These are phyloP conservation scores for Amblyopsis hoosieri DNA, from an alignment of 2,797 vertebrate species.

Conservation along the genomic window DNA sequence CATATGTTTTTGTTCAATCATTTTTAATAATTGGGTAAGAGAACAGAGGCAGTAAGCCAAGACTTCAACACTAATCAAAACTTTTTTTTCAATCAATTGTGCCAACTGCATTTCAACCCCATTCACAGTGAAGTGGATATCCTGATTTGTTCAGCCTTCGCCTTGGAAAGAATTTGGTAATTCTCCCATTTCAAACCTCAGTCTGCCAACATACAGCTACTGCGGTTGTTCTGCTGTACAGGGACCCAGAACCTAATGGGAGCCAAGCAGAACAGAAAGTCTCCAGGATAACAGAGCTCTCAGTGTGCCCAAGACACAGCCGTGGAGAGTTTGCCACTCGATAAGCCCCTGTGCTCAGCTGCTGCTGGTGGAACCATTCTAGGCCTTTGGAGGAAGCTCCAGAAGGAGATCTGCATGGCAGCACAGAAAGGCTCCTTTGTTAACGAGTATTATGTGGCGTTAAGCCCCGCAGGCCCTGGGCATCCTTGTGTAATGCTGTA, in stretches of 20 bases:
- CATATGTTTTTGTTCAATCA: not conserved
- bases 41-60: not conserved
- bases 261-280: constrained; percentile 63
- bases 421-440: constrained; percentile 71
- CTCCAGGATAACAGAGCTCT: constrained; percentile 72
- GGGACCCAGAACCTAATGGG: constrained; percentile 68
- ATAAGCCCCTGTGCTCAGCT: constrained; percentile 56
- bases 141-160: constrained; percentile 4
- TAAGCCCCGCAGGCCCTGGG: constrained; percentile 46
- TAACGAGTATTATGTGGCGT: constrained; percentile 56
- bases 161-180: constrained; percentile 33
- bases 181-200: constrained; percentile 56
- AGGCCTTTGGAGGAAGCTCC: constrained; percentile 55
- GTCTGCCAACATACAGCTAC: constrained; percentile 61
- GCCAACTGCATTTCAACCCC: not conserved
- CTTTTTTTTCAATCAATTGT: constrained; percentile 1
- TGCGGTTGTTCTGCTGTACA: constrained; percentile 72
- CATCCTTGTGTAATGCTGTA: constrained; percentile 42
- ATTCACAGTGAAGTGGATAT: constrained; percentile 12
- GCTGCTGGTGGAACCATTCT: constrained; percentile 52
- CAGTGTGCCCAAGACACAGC: constrained; percentile 73
- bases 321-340: constrained; percentile 71
- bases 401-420: constrained; percentile 57
- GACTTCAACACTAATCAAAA: not conserved
- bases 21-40: not conserved